Conservation (phyloP, 2,888 invertebrate species). For the Volucella inflata region DNA sequence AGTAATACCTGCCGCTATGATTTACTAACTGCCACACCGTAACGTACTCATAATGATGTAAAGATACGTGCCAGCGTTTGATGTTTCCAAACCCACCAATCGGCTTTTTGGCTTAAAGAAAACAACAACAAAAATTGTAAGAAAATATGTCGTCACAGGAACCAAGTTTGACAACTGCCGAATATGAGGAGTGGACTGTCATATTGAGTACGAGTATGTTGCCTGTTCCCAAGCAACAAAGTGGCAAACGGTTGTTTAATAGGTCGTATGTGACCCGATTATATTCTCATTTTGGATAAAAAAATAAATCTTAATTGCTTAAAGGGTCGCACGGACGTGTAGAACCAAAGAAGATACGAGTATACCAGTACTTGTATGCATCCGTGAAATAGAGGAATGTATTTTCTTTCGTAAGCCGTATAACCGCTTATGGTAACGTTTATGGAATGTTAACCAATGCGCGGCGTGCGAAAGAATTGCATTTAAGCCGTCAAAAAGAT, state of each 20-base stretch:
- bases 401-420: constrained; percentile 33
- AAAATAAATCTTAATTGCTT: constrained; percentile 59
- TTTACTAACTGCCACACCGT: constrained; percentile 58
- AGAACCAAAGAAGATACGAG: too few species aligned
- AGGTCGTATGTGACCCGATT: constrained; percentile 68
- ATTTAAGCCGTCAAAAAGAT: constrained; percentile 19
- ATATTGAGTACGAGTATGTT: neutral
- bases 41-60: constrained; percentile 59
- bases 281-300: constrained; percentile 37
- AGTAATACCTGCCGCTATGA: constrained; percentile 61
- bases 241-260: constrained; percentile 68
- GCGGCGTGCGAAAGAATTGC: constrained; percentile 53
- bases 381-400: neutral
- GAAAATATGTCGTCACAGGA: constrained; percentile 54
- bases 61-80: constrained; percentile 62
- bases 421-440: constrained; percentile 20
- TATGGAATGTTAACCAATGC: constrained; percentile 53
- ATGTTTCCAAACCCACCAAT: constrained; percentile 21
- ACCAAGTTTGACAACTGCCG: constrained; percentile 12
- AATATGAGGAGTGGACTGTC: constrained; percentile 17
- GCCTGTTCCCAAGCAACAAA: constrained; percentile 13
- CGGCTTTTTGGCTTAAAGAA: neutral
- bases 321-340: neutral
- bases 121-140: too few species aligned
- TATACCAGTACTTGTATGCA: too few species aligned